Evolutionary conservation across 1,140 invertebrate species (phyloP).

Genomic region (Patella vulgata): DNA sequence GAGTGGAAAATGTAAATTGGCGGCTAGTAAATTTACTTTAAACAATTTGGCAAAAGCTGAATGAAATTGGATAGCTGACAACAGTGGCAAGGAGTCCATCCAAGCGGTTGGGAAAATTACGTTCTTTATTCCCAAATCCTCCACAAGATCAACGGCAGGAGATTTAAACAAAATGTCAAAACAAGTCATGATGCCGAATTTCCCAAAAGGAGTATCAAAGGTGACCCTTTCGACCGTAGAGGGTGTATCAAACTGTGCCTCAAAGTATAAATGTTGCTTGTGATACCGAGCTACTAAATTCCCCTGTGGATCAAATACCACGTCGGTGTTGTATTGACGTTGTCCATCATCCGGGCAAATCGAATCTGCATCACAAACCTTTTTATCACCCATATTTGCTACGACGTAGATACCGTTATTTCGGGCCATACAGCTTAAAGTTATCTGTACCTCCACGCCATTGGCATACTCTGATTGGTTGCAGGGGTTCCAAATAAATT

Average conservation of each 20-base stretch:
- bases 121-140: conserved; percentile 71
- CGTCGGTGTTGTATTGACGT: conserved; percentile 79
- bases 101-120: conserved; percentile 78
- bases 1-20: conserved; percentile 68
- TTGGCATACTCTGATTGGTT: conserved; percentile 14
- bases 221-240: conserved; percentile 27
- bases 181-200: conserved; percentile 81
- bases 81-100: conserved; percentile 77
- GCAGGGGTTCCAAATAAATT: conserved; percentile 45
- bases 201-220: conserved; percentile 80
- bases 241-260: conserved; percentile 72
- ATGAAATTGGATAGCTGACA: conserved; percentile 70
- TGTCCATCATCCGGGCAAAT: conserved; percentile 68
- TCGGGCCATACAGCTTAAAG: conserved; percentile 71
- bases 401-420: conserved; percentile 73
- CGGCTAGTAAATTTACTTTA: conserved; percentile 71
- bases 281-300: conserved; percentile 75
- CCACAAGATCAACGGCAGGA: conserved; percentile 71
- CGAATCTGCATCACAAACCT: conserved; percentile 66
- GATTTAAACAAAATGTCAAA: conserved; percentile 77
- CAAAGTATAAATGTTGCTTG: conserved; percentile 72
- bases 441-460: conserved; percentile 35
- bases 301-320: conserved; percentile 78
- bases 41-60: conserved; percentile 69
- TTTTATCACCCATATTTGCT: conserved; percentile 78